Conservation (phyloP, 2,113 vertebrate species). For the Prochilodus magdalenae region DNA sequence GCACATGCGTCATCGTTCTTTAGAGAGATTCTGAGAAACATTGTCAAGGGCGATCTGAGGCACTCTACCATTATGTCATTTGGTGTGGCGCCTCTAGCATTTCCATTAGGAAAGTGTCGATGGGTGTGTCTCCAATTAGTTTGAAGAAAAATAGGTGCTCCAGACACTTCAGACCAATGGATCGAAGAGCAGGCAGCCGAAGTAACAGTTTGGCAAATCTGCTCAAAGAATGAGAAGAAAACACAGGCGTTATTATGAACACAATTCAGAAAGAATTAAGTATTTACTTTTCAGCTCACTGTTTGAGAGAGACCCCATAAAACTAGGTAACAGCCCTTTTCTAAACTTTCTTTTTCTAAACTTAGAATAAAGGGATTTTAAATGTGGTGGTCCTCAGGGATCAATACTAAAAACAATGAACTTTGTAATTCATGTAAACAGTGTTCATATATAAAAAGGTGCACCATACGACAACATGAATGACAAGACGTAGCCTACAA, state of each 20-base stretch:
- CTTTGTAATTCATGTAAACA: background rate
- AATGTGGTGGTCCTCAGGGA: background rate
- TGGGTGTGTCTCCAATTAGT: constrained; percentile 89
- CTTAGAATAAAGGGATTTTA: background rate
- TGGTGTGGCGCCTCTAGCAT: constrained; percentile 90
- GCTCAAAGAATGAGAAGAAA: constrained; percentile 33
- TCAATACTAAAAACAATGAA: background rate
- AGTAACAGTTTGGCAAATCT: constrained; percentile 89
- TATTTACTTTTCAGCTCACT: background rate
- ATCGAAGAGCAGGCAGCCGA: constrained; percentile 85
- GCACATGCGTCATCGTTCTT: constrained; percentile 2
- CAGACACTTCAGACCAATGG: constrained; percentile 89
- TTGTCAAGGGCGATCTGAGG: background rate
- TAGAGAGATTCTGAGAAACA: constrained; percentile 10
- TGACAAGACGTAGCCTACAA: background rate
- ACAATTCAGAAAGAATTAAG: background rate
- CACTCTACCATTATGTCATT: constrained; percentile 78
- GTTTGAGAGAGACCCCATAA: background rate
- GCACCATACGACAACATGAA: background rate
- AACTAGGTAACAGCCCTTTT: background rate
- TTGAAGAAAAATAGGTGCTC: constrained; percentile 94
- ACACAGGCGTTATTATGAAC: constrained; percentile 4
- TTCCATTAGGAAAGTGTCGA: constrained; percentile 92
- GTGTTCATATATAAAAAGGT: background rate
- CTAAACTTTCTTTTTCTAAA: no score